Conservation (phyloP, 2,113 vertebrate genomes). For the Ivindomyrus marchei region DNA sequence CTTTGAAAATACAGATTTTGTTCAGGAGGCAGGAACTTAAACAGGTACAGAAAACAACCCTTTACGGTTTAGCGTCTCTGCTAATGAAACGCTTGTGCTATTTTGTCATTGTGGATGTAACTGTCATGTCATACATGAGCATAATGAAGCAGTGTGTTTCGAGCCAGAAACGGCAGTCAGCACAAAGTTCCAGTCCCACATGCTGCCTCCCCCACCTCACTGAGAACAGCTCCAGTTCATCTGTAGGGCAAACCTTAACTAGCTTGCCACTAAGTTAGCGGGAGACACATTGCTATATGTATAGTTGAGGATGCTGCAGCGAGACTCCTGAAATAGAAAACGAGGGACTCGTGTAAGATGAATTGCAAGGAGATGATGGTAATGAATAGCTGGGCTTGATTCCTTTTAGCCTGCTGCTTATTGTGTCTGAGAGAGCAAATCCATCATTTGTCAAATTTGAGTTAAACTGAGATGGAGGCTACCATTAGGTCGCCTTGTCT, state of each 20-base stretch:
- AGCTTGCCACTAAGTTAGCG: constrained; percentile 27
- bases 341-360: constrained; percentile 30
- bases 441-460: constrained; percentile 39
- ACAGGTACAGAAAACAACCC: background rate
- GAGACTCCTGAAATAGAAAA: constrained; percentile 47
- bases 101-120: background rate
- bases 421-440: constrained; percentile 30
- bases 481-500: constrained; percentile 28
- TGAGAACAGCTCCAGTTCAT: constrained; percentile 14
- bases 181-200: constrained; percentile 26
- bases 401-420: constrained; percentile 48
- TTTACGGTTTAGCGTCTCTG: constrained; percentile 31
- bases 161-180: constrained; percentile 38
- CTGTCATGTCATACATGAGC: background rate
- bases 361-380: constrained; percentile 24
- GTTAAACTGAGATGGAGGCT: constrained; percentile 42
- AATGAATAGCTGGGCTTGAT: constrained; percentile 46
- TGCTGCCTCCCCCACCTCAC: background rate
- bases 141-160: constrained; percentile 42
- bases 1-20: background rate
- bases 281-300: constrained; percentile 49
- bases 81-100: background rate
- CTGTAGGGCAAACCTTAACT: background rate
- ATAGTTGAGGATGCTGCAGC: constrained; percentile 48
- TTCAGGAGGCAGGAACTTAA: background rate